Conservation (phyloP, 2,797 vertebrate genomes). For the Notamacropus eugenii region DNA sequence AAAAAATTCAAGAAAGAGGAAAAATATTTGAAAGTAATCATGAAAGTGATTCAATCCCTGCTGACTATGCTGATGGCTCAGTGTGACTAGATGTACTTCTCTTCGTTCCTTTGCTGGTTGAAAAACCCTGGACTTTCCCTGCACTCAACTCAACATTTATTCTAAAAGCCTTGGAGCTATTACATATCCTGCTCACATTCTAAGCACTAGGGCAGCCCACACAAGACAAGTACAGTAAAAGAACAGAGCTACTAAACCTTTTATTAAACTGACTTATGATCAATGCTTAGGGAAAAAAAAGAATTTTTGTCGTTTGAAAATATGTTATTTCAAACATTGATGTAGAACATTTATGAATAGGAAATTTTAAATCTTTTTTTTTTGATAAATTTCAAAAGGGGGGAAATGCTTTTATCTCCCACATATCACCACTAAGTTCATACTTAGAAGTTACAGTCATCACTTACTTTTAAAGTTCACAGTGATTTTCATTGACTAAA, state of each 20-base stretch:
- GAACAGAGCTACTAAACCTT: background rate
- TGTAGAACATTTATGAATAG: background rate
- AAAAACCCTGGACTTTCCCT: background rate
- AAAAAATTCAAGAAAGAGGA: conserved; percentile 63
- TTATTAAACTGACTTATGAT: background rate
- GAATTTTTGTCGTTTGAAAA: background rate
- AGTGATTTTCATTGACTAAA: background rate
- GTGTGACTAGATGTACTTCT: background rate
- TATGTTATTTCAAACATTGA: conserved; percentile 1
- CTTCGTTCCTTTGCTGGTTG: background rate
- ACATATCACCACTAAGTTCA: background rate
- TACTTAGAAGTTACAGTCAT: background rate
- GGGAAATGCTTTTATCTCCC: background rate
- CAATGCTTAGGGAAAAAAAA: conserved; percentile 26
- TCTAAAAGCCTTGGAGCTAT: conserved; percentile 24
- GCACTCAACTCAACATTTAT: background rate
- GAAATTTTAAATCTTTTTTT: background rate
- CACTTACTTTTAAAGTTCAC: background rate
- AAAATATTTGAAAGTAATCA: conserved; percentile 58
- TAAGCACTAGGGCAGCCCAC: background rate
- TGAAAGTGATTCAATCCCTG: conserved; percentile 10
- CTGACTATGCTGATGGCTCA: background rate
- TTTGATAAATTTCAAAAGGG: background rate
- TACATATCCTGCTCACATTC: background rate
- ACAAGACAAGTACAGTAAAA: background rate